Evolutionary conservation across 92 coral and sea anemone species (phyloP).

Genomic region (Actinernus sp.): DNA sequence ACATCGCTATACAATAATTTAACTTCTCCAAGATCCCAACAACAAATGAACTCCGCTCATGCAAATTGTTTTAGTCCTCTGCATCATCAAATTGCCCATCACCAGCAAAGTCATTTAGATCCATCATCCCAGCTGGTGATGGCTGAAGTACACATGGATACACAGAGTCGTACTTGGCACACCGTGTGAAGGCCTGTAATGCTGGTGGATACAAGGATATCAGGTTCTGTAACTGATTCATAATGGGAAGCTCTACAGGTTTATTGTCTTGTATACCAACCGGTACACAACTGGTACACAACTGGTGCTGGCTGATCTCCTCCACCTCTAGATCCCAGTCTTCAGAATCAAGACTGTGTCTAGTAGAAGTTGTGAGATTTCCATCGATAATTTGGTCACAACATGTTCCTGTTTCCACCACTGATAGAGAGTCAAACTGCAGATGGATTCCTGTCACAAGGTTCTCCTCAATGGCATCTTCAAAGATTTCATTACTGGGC

Average conservation of each 20-base stretch:
- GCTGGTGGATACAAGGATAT: slow-evolving; percentile 80
- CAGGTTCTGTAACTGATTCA: slow-evolving; percentile 63
- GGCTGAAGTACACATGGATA: slow-evolving; percentile 7
- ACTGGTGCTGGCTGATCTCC: slow-evolving; percentile 7
- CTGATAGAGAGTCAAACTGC: not conserved
- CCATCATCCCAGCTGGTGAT: not conserved
- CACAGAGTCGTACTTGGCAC: slow-evolving; percentile 82
- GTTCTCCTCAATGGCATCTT: slow-evolving; percentile 45
- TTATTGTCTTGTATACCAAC: too few species aligned
- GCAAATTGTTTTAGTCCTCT: slow-evolving; percentile 33
- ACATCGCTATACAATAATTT: too few species aligned
- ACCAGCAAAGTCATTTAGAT: not conserved
- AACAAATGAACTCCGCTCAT: too few species aligned
- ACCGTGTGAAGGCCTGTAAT: slow-evolving; percentile 70
- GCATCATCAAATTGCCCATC: slow-evolving; percentile 82
- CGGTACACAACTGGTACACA: not conserved
- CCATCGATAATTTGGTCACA: not conserved
- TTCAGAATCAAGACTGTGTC: slow-evolving; percentile 31
- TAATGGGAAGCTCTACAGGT: not conserved
- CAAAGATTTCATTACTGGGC: slow-evolving; percentile 40
- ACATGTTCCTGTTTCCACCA: not conserved
- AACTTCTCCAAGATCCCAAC: too few species aligned
- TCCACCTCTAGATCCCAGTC: slow-evolving; percentile 88
- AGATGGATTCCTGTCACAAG: not conserved
- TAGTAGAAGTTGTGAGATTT: not conserved